Base-by-base conservation (phyloP, 2,797 vertebrate genomes). In the Podarcis lilfordi region DNA sequence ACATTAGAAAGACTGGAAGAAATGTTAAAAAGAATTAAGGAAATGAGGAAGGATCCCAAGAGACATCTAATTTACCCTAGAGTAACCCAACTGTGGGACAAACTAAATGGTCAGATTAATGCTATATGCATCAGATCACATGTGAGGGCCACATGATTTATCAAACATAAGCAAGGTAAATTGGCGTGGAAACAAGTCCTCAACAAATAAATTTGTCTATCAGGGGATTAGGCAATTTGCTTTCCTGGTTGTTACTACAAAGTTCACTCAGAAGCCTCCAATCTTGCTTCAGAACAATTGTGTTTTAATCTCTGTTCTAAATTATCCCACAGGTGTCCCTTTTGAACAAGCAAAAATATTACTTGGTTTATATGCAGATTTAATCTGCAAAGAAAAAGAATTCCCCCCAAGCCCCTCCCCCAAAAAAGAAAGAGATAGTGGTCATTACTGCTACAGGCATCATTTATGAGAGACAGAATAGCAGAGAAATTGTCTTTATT, bases 401-500 rank as follows among this genome's bases (percentile, higher is more conserved):
- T 61, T 4, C 17, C 19, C 59, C 19, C 15, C 19, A 9, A 43
- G 6, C 5, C 40, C 2, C 6, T 29, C 13, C 45, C 11, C 27
- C 29, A 3, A 6, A 11, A 7, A 40, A 76, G 17, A 50, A 0
- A 80, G 5, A n/a, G 15, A 9, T 21, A 69, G 50, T 13, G 69
- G 0, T 2, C 45, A 6, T 66, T 86, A 82, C 35, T 78, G 4
- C 15, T 66, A 6, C 27, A 27, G 80, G 10, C 27, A 81, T 61
- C 32, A 21, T 55, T 37, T 0, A 29, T 9, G 0, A 15, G 76
- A 19, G 71, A 17, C 2, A 0, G 11, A 32, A 9, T 13, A 40
- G 86, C 90, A 90, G 88, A 88, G 80, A 89, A 86, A 85, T 79
- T 55, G 59, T 87, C 50, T 89, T 69, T 69, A 89, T 66, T 35